Percentiles rank a stretch among this genome's conserved stretches.
These are phyloP conservation scores for Acanthosoma haemorrhoidale DNA, from an alignment of 2,888 invertebrate genomes.

Conservation along the genomic window DNA sequence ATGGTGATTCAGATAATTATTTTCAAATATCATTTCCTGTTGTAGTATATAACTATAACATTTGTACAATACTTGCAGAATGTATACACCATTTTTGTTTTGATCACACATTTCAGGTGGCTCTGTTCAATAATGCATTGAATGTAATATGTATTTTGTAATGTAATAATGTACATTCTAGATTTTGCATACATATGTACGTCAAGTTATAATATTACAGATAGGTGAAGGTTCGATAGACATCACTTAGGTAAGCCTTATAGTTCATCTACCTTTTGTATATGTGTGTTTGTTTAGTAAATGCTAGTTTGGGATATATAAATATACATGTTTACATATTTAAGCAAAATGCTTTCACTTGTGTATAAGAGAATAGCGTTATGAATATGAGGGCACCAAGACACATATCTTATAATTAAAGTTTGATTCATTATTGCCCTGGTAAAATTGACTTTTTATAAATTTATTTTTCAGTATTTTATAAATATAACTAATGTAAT, in stretches of 20 bases:
- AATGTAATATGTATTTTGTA: conserved; percentile 1
- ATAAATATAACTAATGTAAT: conserved; percentile 17
- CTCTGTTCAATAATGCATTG: not conserved
- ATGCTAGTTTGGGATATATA: conserved; percentile 18
- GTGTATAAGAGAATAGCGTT: not conserved
- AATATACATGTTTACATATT: not conserved
- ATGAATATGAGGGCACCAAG: conserved; percentile 28
- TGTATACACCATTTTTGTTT: not conserved
- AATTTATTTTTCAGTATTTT: conserved; percentile 23
- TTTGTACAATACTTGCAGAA: not conserved
- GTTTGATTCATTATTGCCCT: conserved; percentile 16
- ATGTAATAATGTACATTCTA: not conserved
- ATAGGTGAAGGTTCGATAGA: not conserved
- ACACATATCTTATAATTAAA: conserved; percentile 29
- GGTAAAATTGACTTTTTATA: conserved; percentile 14
- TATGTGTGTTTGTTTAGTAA: conserved; percentile 19
- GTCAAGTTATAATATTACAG: not conserved
- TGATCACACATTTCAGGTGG: not conserved
- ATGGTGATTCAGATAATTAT: no score
- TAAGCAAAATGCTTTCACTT: not conserved
- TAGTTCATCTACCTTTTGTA: conserved; percentile 4
- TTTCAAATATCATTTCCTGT: no score
- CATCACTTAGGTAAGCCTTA: not conserved
- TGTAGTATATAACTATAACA: no score
- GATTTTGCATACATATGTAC: no score